Base-by-base conservation (phyloP, 2,797 vertebrate genomes). In the Diplodus sargus region DNA sequence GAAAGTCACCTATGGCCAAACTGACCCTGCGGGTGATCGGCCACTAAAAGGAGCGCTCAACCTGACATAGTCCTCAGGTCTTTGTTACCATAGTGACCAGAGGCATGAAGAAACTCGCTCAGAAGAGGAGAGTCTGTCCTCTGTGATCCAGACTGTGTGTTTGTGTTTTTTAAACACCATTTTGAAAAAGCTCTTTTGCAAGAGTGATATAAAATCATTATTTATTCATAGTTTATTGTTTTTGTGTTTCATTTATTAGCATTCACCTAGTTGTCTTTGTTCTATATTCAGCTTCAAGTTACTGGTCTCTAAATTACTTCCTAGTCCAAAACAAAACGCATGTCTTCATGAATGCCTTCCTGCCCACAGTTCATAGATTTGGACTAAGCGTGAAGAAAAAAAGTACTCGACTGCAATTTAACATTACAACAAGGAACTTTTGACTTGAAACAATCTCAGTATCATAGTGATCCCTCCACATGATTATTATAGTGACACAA, bases 41-140 rank as follows among this genome's bases (percentile, higher is more conserved):
- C 47, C 85, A 94, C 74, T 63, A 91, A 0, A 15, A 93, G 91
- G 0, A 94, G 93, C n/a, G 9, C 17, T 23, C 23, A 13, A 20
- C 54, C 12, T 17, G 15, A 47, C 22, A n/a, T n/a, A 30, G 22
- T 61, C 49, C 23, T 45, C 43, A 66, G 54, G 12, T 10, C 45
- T 34, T 22, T 18, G 28, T 54, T 56, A 48, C 45, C 34, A 67
- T 62, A 86, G 91, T 87, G 90, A 79, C 82, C 71, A 75, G 14
- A 88, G 51, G 86, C 17, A 30, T 22, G 1, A 45, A 51, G n/a
- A 28, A 4, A 51, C 2, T 15, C 22, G 11, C 45, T 45, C 30
- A 23, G 20, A 49, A 28, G 39, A 30, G 20, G 14, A 9, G 9
- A 22, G 16, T 22, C 39, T 13, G 9, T 13, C 25, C 34, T 45